phyloP scores from a whole-genome alignment of 2,113 vertebrate species.

The Phalacrocorax brasilianus region DNA sequence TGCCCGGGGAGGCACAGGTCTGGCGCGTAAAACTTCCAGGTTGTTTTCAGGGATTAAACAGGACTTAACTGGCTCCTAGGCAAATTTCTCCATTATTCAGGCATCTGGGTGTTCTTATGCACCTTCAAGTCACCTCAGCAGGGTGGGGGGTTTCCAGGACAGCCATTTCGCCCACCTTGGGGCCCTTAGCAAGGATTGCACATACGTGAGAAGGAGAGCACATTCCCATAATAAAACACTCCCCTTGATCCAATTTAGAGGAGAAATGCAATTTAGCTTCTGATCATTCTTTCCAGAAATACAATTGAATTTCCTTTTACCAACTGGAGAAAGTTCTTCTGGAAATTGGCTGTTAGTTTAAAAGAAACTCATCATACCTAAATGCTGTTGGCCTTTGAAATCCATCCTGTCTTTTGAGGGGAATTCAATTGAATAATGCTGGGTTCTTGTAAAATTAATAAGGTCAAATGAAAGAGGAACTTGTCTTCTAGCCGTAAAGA shows the following conservation, averaged over 20 bases:
- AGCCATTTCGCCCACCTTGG: rapidly evolving
- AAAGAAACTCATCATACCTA: background rate
- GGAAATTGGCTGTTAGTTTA: background rate
- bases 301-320: background rate
- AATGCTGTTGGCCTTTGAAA: background rate
- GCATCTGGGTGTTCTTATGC: background rate
- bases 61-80: background rate
- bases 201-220: background rate
- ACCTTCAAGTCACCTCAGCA: background rate
- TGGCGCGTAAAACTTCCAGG: background rate
- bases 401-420: background rate
- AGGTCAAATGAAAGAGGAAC: background rate
- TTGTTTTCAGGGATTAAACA: background rate
- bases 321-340: background rate
- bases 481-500: background rate
- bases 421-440: background rate
- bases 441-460: background rate
- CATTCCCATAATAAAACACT: background rate
- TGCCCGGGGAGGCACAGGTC: rapidly evolving
- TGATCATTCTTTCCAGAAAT: background rate
- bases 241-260: background rate
- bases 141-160: background rate
- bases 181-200: background rate
- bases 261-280: background rate
- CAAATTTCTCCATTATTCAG: background rate